These are phyloP conservation scores for Epinotia nisella DNA, from an alignment of 2,888 invertebrate genomes.

Conservation along the genomic window DNA sequence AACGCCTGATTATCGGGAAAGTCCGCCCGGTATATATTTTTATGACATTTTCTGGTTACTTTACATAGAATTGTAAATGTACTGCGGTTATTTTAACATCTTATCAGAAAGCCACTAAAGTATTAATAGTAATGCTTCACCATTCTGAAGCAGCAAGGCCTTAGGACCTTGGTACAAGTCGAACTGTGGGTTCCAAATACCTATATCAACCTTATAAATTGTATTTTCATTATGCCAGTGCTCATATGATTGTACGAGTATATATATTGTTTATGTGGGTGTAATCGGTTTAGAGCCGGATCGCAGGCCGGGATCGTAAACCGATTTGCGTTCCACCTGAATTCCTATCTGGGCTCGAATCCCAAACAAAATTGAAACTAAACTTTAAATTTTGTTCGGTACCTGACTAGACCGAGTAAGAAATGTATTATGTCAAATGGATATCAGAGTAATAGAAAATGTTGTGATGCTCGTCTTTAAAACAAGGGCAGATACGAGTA, in stretches of 20 bases:
- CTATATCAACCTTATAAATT: neutral
- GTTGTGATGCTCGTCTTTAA: too few relatives aligned
- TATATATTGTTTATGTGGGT: constrained; percentile 58
- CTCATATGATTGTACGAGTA: neutral
- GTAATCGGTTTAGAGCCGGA: constrained; percentile 75
- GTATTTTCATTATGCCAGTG: constrained; percentile 9
- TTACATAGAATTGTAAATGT: too few relatives aligned
- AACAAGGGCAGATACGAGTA: too few relatives aligned
- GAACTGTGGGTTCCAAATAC: too few relatives aligned
- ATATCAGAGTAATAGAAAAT: neutral
- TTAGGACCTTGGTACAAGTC: too few relatives aligned
- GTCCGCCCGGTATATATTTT: too few relatives aligned
- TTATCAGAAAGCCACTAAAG: too few relatives aligned
- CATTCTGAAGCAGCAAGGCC: too few relatives aligned
- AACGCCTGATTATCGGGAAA: too few relatives aligned
- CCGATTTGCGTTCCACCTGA: constrained; percentile 68
- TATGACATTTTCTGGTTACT: too few relatives aligned
- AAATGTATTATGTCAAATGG: neutral
- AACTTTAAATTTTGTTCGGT: neutral
- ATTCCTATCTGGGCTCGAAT: constrained; percentile 53
- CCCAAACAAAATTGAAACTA: constrained; percentile 12
- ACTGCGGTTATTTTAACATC: too few relatives aligned
- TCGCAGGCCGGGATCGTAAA: constrained; percentile 56
- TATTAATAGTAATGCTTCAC: too few relatives aligned
- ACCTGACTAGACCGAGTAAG: neutral